Evolutionary conservation across 2,797 vertebrate species (phyloP), one percentile per base, ranked within the genome.

Genomic region (Pantherophis alleghaniensis): DNA sequence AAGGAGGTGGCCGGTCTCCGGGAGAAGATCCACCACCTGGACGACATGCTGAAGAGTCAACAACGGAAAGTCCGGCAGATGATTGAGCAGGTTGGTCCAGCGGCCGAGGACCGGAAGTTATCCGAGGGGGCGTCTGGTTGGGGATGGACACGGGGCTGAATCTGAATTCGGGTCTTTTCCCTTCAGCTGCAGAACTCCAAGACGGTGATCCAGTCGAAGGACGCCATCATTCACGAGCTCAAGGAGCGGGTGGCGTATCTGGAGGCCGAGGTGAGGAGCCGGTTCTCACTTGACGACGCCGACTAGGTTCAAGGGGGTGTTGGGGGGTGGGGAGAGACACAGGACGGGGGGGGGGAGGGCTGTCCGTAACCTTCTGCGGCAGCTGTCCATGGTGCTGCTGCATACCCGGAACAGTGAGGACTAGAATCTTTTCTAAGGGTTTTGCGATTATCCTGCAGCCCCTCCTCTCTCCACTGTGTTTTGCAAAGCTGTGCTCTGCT

Each of bases 41-140:
- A 99, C 0, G 99, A 99, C 97, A 99, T 99, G 99, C 97, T 99
- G 26, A 99, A 99, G 95, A 98, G 99, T 94, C 99, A 99, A 96
- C 99, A 99, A 95, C 98, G 99, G 93, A 99, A 99, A 98, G 98
- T 99, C 60, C 97, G 99, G 89, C 98, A 99, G 94, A 99, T 99
- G 99, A 99, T 99, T 0, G 99, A 99, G 95, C 99, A 99, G 98
- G 99, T 99, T 94, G 95, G 92, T 9, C 4, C 0, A 0, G 22
- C 26, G 0, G 6, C 28, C 2, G 13, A 28, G 86, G 28, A 87
- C 51, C 1, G 5, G 51, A 1, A 12, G 13, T 5, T 0, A 12
- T 3, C 10, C 12, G 12, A 12, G 20, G 24, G 83, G 6, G 12
- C 1, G 16, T 20, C 28, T 3, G 7, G 1, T 55, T 32, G n/a